Conservation (phyloP, 1,140 invertebrate species). For the Odontomachus brunneus region DNA sequence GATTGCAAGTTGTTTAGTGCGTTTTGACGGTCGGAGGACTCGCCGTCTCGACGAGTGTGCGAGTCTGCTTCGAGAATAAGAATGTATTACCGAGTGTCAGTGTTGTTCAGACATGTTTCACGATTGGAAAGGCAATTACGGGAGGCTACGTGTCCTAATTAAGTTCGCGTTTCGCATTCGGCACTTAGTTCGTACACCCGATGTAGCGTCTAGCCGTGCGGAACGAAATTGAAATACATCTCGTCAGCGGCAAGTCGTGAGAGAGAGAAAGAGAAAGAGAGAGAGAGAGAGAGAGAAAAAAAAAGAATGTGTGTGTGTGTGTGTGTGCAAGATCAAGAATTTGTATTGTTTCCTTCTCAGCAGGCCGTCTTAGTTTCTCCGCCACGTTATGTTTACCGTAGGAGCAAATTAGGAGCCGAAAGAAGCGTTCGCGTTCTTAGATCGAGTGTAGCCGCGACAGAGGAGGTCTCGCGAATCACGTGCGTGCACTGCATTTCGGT, state of each 20-base stretch:
- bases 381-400: conserved; percentile 60
- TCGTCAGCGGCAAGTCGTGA: not conserved
- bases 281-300: not conserved
- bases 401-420: conserved; percentile 56
- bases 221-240: conserved; percentile 1
- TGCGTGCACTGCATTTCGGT: not conserved
- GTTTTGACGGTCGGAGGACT: conserved; percentile 8
- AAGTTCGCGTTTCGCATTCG: conserved; percentile 7
- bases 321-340: not conserved
- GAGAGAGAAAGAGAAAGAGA: conserved; percentile 4
- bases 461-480: conserved; percentile 13
- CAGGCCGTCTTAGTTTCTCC: conserved; percentile 55
- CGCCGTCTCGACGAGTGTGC: not conserved
- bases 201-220: not conserved
- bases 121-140: conserved; percentile 1
- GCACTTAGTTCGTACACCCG: not conserved
- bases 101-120: conserved; percentile 1
- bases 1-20: not conserved
- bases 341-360: conserved; percentile 51
- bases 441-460: conserved; percentile 30
- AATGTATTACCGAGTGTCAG: conserved; percentile 4
- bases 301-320: not conserved
- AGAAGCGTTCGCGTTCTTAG: conserved; percentile 64
- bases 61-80: not conserved
- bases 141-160: not conserved